Evolutionary conservation across 2,113 vertebrate genomes (phyloP).

Genomic region (Periophthalmus modestus): DNA sequence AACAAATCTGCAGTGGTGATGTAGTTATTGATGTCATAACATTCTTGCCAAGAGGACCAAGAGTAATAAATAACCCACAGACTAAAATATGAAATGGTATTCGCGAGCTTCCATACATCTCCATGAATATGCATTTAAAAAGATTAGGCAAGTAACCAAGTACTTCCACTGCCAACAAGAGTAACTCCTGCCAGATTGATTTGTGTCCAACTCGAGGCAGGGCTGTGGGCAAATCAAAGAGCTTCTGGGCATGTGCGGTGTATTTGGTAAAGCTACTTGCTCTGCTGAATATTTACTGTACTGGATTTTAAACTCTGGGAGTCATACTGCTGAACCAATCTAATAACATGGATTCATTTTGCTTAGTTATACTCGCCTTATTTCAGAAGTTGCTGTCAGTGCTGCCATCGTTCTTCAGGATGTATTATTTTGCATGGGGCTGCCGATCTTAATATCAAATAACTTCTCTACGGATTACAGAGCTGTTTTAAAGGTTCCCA

Average conservation of each 20-base stretch:
- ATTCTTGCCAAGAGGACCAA: not conserved
- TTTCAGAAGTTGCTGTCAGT: no score
- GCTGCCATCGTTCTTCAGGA: no score
- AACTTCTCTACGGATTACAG: no score
- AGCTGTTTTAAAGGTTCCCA: no score
- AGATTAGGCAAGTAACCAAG: conserved; percentile 4
- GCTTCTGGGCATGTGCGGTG: not conserved
- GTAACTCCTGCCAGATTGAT: not conserved
- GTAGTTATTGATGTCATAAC: not conserved
- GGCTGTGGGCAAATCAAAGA: conserved; percentile 1
- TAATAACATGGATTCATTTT: no score
- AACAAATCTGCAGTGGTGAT: not conserved
- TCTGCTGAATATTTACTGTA: no score
- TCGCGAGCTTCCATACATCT: not conserved
- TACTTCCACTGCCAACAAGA: not conserved
- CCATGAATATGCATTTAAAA: not conserved
- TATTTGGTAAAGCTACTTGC: not conserved
- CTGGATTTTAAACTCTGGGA: no score
- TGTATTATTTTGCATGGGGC: no score
- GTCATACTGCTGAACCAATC: no score
- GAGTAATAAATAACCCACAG: not conserved
- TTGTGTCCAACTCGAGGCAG: not conserved
- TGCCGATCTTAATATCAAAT: no score
- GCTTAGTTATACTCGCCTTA: no score
- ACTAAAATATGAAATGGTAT: not conserved